Evolutionary conservation across 2,797 vertebrate genomes (phyloP).

Genomic region (Falco concolor): DNA sequence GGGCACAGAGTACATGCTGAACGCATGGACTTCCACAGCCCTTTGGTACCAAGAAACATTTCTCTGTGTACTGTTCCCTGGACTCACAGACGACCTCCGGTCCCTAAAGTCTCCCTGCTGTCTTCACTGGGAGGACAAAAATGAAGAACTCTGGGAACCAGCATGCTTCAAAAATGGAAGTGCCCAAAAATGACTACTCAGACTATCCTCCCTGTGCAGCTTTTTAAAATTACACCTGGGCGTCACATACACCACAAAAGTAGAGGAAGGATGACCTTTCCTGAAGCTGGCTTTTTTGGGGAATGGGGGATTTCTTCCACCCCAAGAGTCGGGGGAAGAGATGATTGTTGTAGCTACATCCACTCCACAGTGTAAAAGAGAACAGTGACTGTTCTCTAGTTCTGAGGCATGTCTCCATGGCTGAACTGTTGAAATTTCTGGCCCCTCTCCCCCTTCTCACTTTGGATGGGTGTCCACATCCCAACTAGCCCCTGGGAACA

Average conservation of each 20-base stretch:
- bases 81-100: not conserved
- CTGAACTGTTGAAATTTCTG: not conserved
- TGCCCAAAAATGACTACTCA: not conserved
- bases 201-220: not conserved
- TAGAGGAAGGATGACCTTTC: not conserved
- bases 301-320: not conserved
- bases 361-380: not conserved
- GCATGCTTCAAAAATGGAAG: not conserved
- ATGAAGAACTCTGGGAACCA: not conserved
- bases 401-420: not conserved
- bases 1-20: not conserved
- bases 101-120: not conserved
- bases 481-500: not conserved
- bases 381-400: not conserved
- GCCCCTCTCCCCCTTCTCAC: not conserved
- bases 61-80: not conserved
- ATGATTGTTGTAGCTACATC: not conserved
- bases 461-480: not conserved
- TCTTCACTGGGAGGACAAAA: not conserved
- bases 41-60: not conserved
- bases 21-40: not conserved
- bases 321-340: not conserved
- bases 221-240: not conserved
- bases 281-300: not conserved
- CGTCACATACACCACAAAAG: not conserved